Evolutionary conservation across 1,140 invertebrate species (phyloP), one percentile per base, ranked within the genome.

Genomic region (Spodoptera frugiperda): DNA sequence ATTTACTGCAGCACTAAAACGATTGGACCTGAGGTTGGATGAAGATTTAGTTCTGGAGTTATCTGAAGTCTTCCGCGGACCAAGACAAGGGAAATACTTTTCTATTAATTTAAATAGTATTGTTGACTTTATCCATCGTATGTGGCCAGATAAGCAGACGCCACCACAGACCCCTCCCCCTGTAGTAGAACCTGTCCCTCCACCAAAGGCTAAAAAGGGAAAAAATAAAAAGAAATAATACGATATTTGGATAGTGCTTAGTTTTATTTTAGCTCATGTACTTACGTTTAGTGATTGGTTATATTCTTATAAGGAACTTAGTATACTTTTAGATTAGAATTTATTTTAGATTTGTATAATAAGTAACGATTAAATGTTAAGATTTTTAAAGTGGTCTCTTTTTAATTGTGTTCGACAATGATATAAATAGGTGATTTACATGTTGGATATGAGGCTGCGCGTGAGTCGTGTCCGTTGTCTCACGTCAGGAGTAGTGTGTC

Each of bases 91-190:
- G 5, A 89, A 91, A 74, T 2, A 63, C 5, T 88, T 82, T 57
- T 83, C 78, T 0, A 85, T 92, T 12, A 78, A 87, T 79, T 65
- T 92, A 14, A 77, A 12, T 14, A 33, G 63, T 9, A 57, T 92
- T 49, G 88, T 79, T 2, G 91, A 93, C 77, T 91, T 82, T 78
- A 80, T 89, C 10, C 86, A 82, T 49, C 84, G 90, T 30, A 88
- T 88, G 76, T 93, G 89, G 89, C 91, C 91, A 6, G 86, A 93
- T 11, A 84, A 84, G 14, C 84, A 88, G 67, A 39, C 33, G 8
- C 70, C 91, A 30, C 91, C 91, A 14, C 84, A 86, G 0, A 91
- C 87, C 0, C 90, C 90, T 30, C 89, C 86, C 2, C 87, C 89
- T 4, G 33, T 19, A 11, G 30, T 3, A 1, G 84, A 90, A 76